Percentiles rank a stretch among this genome's conserved stretches.
Evolutionary conservation across 2,113 vertebrate genomes (phyloP).

Genomic region (Corythoichthys haematopterus): DNA sequence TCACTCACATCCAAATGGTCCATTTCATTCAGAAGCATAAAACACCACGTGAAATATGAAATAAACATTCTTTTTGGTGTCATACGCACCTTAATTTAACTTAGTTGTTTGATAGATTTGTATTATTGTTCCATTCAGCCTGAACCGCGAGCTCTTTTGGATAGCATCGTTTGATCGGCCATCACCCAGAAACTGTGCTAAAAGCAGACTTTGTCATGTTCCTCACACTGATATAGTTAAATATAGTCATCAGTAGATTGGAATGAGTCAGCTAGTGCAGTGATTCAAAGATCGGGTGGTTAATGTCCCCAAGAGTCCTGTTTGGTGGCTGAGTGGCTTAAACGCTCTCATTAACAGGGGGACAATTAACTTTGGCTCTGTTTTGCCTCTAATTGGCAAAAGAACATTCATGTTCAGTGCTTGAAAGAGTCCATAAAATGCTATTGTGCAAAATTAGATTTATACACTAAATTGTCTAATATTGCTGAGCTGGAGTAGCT

Average conservation of each 20-base stretch:
- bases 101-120: background rate
- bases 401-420: constrained; percentile 38
- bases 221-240: constrained; percentile 53
- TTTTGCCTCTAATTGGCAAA: constrained; percentile 52
- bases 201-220: constrained; percentile 27
- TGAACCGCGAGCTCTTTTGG: constrained; percentile 19
- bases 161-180: constrained; percentile 39
- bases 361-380: constrained; percentile 50
- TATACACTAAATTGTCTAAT: constrained; percentile 37
- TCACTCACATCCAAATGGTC: no score
- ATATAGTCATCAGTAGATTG: constrained; percentile 52
- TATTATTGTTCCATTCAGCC: background rate
- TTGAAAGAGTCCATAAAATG: constrained; percentile 43
- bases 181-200: constrained; percentile 35
- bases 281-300: constrained; percentile 44
- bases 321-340: constrained; percentile 39
- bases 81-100: background rate
- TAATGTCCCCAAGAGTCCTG: constrained; percentile 46
- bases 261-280: constrained; percentile 55
- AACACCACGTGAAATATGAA: no score
- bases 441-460: constrained; percentile 35
- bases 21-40: no score
- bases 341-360: constrained; percentile 51
- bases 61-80: no score
- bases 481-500: constrained; percentile 33